Conservation (phyloP, 2,797 vertebrate species). For the Gambusia yucatana region DNA sequence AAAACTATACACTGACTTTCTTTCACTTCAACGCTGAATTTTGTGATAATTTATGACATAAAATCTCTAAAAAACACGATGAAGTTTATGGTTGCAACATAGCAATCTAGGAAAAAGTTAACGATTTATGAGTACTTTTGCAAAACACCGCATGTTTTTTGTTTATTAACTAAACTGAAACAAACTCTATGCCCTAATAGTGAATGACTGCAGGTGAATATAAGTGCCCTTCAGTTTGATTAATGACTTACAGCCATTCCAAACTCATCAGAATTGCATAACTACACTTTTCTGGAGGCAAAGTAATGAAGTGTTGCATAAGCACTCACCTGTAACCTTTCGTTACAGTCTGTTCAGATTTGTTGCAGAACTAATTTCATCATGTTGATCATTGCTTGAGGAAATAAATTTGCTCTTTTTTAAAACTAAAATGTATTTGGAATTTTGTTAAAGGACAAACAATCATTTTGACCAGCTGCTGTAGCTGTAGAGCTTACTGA, state of each 20-base stretch:
- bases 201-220: background rate
- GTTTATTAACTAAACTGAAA: background rate
- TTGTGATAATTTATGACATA: background rate
- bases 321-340: background rate
- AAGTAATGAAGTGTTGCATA: background rate
- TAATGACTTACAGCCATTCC: background rate
- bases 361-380: background rate
- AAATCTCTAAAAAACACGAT: background rate
- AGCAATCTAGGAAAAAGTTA: background rate
- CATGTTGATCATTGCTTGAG: background rate
- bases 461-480: background rate
- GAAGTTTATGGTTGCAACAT: background rate
- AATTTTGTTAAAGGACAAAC: background rate
- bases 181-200: background rate
- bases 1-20: background rate
- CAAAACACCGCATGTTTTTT: background rate
- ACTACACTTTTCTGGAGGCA: background rate
- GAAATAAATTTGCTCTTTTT: background rate
- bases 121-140: background rate
- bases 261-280: conserved; percentile 1
- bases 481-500: background rate
- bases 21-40: background rate
- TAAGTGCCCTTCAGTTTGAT: conserved; percentile 2
- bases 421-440: background rate
- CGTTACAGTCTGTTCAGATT: conserved; percentile 1